Conservation (phyloP, 1,140 invertebrate species). For the Diprion similis region DNA sequence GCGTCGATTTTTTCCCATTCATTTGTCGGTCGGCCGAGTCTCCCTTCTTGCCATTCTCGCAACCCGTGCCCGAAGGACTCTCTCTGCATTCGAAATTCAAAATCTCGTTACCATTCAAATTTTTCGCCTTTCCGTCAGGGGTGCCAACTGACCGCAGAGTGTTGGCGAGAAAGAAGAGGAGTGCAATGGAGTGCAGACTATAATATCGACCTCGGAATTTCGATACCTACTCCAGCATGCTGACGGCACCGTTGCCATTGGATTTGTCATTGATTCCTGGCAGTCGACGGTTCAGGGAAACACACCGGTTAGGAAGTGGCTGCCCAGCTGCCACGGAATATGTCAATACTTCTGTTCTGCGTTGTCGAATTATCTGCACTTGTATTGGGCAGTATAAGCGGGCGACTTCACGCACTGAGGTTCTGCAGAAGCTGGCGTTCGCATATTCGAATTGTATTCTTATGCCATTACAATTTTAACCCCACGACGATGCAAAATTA, state of each 20-base stretch:
- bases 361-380: no score
- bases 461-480: no score
- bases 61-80: no score
- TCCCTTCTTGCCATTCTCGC: no score
- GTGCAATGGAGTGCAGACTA: not conserved
- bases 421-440: not conserved
- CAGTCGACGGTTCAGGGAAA: constrained; percentile 42
- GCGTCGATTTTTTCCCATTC: no score
- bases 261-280: constrained; percentile 55
- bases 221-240: not conserved
- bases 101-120: not conserved
- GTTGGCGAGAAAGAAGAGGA: not conserved
- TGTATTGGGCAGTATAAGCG: no score
- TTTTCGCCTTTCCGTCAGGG: no score
- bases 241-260: constrained; percentile 28
- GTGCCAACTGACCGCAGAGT: not conserved
- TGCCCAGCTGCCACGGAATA: constrained; percentile 40
- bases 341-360: constrained; percentile 46
- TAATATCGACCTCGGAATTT: no score
- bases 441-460: no score
- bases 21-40: no score
- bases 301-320: constrained; percentile 50
- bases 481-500: no score
- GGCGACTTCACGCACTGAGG: no score
- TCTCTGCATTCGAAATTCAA: not conserved